Evolutionary conservation across 2,888 invertebrate genomes (phyloP).

Genomic region (Brassicogethes aeneus): DNA sequence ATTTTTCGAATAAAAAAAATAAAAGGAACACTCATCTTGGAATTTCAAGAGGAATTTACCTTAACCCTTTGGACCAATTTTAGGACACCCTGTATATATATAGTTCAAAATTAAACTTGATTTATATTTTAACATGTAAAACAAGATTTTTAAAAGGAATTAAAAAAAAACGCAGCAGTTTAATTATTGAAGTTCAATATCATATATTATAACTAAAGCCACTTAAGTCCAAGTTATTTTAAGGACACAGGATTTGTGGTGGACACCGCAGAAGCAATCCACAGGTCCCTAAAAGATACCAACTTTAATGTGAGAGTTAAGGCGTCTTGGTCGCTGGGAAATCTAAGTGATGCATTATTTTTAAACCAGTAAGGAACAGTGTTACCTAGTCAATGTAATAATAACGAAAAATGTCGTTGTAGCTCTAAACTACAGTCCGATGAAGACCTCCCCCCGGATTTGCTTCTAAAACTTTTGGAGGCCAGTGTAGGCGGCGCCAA

Average conservation of each 20-base stretch:
- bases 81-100: too few species aligned
- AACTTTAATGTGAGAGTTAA: slow-evolving; percentile 65
- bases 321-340: slow-evolving; percentile 81
- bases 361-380: slow-evolving; percentile 50
- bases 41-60: too few species aligned
- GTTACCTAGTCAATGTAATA: neutral
- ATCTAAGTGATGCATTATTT: slow-evolving; percentile 73
- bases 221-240: too few species aligned
- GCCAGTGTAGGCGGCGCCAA: slow-evolving; percentile 48
- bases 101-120: too few species aligned
- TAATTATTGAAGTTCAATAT: too few species aligned
- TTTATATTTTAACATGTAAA: too few species aligned
- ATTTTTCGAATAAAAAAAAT: too few species aligned
- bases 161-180: too few species aligned
- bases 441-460: slow-evolving; percentile 53
- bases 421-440: neutral
- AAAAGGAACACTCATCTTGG: too few species aligned
- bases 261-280: slow-evolving; percentile 68
- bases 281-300: slow-evolving; percentile 54
- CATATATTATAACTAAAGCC: too few species aligned
- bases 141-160: too few species aligned
- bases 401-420: neutral
- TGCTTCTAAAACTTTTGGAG: slow-evolving; percentile 60
- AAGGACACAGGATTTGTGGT: slow-evolving; percentile 51
- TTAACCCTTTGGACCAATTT: too few species aligned